A percentile compares a stretch with the other conserved stretches of the same genome.
Evolutionary conservation across 2,113 vertebrate genomes (phyloP).

Genomic region (Pampusana beccarii): DNA sequence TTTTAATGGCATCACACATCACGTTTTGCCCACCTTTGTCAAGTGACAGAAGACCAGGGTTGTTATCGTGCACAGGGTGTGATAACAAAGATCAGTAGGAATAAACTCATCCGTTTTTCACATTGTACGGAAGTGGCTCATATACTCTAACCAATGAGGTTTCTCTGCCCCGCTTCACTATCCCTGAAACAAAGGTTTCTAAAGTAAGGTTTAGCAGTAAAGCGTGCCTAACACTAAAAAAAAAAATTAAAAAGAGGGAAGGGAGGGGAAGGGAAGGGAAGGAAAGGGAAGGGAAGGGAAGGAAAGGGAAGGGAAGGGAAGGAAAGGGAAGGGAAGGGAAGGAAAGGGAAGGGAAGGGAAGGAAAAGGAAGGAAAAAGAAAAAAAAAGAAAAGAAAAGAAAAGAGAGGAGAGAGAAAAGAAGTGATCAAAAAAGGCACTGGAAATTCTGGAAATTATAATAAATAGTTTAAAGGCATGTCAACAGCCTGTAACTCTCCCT

Average conservation of each 20-base stretch:
- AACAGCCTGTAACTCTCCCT: slow-evolving; percentile 1
- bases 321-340: no score
- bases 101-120: background rate
- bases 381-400: background rate
- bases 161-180: background rate
- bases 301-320: no score
- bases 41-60: background rate
- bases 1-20: background rate
- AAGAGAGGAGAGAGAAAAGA: background rate
- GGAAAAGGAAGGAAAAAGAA: no score
- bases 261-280: no score
- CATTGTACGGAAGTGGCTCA: background rate
- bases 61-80: background rate
- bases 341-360: no score
- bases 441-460: background rate
- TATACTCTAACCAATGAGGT: background rate
- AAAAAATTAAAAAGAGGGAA: no score
- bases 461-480: slow-evolving; percentile 16
- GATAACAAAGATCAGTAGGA: background rate
- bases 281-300: no score
- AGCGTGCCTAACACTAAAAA: background rate
- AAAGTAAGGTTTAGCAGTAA: background rate
- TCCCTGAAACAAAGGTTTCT: background rate
- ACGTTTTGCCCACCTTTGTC: background rate
- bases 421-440: background rate